Base-by-base conservation (phyloP, 2,797 vertebrate genomes). In the Naso thynnoides region DNA sequence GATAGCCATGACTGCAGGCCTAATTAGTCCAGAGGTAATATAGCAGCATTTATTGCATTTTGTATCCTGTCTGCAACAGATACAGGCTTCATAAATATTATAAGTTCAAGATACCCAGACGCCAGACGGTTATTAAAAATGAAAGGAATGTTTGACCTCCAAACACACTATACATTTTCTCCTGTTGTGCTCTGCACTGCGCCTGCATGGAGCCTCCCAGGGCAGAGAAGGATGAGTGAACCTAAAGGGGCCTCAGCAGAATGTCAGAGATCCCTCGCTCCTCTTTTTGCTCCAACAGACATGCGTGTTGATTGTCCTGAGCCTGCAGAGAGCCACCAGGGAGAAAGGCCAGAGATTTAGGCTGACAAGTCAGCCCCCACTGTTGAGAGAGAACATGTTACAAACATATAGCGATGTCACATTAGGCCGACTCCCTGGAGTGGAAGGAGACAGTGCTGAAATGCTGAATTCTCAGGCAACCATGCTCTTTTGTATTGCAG, bases 291-390 rank as follows among this genome's bases (percentile, higher is more conserved):
- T 60, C 33, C 11, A 18, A 72, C 74, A 85, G 78, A 88, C 88
- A 88, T 77, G 82, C 85, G 79, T 81, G 85, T 76, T 88, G 87
- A 93, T 90, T 91, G 88, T 76, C 83, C 69, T 49, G 77, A 77
- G 76, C 70, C 83, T 39, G 79, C 83, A 75, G 62, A 74, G 63
- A 73, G 47, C 78, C 82, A 81, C 73, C 70, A 52, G 83, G 76
- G 86, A 83, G 79, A 75, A 57, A 88, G 73, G 61, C 79, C 65
- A 79, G 59, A 82, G 86, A 90, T 92, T 88, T 86, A 67, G 70
- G 66, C 80, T 88, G 85, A 88, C 83, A 89, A 86, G 79, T 76
- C 44, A 53, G 58, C 73, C 73, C 73, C 81, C 73, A 64, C 65
- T 68, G 49, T 75, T 72, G 73, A 85, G 73, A 50, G 44, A 57